Conservation (phyloP, 1,140 invertebrate species). For the Bilobella aurantiaca region DNA sequence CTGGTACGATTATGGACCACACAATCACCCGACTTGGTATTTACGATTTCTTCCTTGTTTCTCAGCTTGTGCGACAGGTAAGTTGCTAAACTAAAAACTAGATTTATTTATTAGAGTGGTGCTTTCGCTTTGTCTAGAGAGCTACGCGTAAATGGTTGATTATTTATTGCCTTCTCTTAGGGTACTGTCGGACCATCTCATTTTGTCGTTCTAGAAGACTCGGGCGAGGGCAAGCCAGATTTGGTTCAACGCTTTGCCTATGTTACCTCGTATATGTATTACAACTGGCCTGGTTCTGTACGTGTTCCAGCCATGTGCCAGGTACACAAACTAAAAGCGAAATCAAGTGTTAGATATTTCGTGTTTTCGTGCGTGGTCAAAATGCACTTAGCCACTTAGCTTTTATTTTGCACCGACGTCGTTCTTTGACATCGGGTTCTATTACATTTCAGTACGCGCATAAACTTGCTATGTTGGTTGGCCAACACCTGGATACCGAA, state of each 20-base stretch:
- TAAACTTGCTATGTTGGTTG: slow-evolving; percentile 66
- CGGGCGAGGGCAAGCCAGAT: slow-evolving; percentile 57
- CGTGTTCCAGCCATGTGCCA: slow-evolving; percentile 79
- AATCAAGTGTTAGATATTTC: slow-evolving; percentile 39
- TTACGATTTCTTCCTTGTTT: slow-evolving; percentile 82
- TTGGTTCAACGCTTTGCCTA: slow-evolving; percentile 73
- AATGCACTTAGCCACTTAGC: neutral
- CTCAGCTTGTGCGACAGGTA: slow-evolving; percentile 62
- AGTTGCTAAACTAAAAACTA: slow-evolving; percentile 10
- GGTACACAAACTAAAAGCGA: too few species aligned
- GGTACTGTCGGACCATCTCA: slow-evolving; percentile 70
- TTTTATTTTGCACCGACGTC: neutral
- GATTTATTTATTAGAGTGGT: neutral
- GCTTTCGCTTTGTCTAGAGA: too few species aligned
- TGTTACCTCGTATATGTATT: slow-evolving; percentile 85
- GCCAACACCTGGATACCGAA: slow-evolving; percentile 38
- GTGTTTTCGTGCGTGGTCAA: neutral
- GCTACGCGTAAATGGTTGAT: neutral
- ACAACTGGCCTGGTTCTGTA: slow-evolving; percentile 88
- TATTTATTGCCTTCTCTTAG: slow-evolving; percentile 3
- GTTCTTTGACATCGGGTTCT: neutral
- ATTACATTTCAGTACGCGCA: slow-evolving; percentile 59
- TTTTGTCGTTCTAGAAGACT: slow-evolving; percentile 72
- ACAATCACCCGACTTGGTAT: slow-evolving; percentile 62
- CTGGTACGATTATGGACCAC: slow-evolving; percentile 75